Conservation (phyloP, 2,113 vertebrate species). For the Trichomycterus rosablanca region DNA sequence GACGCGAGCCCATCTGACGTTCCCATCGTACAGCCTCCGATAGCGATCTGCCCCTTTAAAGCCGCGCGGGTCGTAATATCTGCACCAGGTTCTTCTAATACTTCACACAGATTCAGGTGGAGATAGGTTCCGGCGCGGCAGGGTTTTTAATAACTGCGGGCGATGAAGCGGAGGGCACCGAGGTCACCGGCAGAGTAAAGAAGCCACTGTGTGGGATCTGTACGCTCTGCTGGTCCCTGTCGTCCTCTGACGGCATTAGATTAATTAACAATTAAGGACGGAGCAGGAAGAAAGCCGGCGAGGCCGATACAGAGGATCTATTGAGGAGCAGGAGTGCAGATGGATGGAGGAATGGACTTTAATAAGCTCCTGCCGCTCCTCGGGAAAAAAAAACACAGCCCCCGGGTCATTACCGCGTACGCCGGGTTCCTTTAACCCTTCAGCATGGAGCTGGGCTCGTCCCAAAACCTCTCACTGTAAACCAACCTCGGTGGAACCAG, state of each 20-base stretch:
- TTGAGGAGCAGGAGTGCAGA: constrained; percentile 63
- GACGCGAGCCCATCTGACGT: too few species aligned
- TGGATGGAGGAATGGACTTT: constrained; percentile 65
- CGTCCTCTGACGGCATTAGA: constrained; percentile 72
- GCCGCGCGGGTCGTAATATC: neutral
- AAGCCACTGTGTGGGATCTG: constrained; percentile 56
- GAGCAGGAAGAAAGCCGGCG: constrained; percentile 60
- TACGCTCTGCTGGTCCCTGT: constrained; percentile 71
- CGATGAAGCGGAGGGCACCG: constrained; percentile 38
- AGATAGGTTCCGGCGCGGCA: neutral
- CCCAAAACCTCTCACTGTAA: too few species aligned
- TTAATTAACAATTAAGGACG: constrained; percentile 75
- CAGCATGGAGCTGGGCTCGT: too few species aligned
- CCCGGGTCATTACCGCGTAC: too few species aligned
- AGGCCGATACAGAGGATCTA: constrained; percentile 69
- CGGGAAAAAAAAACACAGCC: constrained; percentile 58
- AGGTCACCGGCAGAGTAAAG: constrained; percentile 28
- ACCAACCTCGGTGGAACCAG: too few species aligned
- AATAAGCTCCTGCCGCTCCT: constrained; percentile 66
- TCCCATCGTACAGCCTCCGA: too few species aligned
- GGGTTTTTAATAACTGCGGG: constrained; percentile 62
- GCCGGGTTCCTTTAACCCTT: constrained; percentile 52
- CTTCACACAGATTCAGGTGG: constrained; percentile 38
- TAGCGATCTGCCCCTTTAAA: too few species aligned
- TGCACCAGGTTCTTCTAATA: neutral